Conservation (phyloP, 64 coral and sea anemone genomes). For the Dendronephthya gigantea region DNA sequence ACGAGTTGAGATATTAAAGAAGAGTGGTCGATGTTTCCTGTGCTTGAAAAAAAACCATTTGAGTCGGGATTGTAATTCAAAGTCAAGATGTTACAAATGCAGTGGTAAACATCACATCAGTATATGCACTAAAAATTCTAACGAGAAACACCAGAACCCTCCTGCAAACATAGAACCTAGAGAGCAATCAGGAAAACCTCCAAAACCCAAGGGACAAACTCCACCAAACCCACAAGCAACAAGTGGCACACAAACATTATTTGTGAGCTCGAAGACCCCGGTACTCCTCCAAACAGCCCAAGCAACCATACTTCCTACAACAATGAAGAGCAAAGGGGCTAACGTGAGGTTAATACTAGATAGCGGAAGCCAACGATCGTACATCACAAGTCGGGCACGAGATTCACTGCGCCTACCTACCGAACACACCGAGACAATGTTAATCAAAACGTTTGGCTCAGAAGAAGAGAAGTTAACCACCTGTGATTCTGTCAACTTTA, state of each 20-base stretch:
- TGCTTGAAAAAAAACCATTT: constrained; percentile 25
- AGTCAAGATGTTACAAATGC: constrained; percentile 9
- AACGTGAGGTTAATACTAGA: constrained; percentile 34
- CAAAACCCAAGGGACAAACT: not conserved
- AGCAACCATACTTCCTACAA: not conserved
- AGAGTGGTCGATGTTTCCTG: constrained; percentile 29
- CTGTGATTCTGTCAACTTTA: constrained; percentile 6
- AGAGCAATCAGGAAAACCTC: not conserved
- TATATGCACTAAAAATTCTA: constrained; percentile 23
- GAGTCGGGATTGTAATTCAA: constrained; percentile 5
- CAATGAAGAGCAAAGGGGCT: not conserved
- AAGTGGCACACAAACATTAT: not conserved
- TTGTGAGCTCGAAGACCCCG: constrained; percentile 17
- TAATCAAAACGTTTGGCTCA: constrained; percentile 28
- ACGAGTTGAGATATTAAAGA: not conserved
- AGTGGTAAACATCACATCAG: constrained; percentile 21
- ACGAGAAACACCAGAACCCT: not conserved
- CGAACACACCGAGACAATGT: not conserved
- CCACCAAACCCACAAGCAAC: not conserved
- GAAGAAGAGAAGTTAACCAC: not conserved
- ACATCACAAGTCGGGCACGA: constrained; percentile 19
- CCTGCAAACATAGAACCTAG: not conserved
- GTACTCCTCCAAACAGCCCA: constrained; percentile 46
- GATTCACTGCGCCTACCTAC: not conserved
- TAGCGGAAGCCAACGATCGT: constrained; percentile 27